Base-by-base conservation (phyloP, 2,797 vertebrate genomes). In the Carduelis carduelis region DNA sequence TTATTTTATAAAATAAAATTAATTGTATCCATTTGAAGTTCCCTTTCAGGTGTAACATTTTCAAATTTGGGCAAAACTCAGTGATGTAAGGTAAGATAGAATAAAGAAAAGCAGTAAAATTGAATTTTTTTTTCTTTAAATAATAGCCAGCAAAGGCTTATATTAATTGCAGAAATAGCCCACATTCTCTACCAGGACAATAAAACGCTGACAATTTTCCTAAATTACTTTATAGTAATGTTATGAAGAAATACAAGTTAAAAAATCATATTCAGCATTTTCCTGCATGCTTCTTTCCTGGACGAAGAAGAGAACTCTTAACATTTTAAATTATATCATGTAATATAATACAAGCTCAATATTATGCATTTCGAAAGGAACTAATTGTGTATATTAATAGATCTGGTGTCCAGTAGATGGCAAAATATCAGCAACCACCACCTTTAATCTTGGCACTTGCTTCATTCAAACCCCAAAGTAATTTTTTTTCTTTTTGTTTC, bases 231-330 rank as follows among this genome's bases (percentile, higher is more conserved):
- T n/a, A 30, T 24, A 74, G 26, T 28, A 57, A 75, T 26, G 37
- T 52, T 52, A 80, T 22, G 56, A 89, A 88, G 84, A 43, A 82
- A 32, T 43, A 47, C 6, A 78, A 83, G 55, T 70, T 7, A 79
- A 90, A 82, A 80, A 81, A 64, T 6, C 69, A 2, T 17, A 93
- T 43, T 95, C 83, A 96, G 93, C 81, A 79, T 87, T 93, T 94
- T 94, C 46, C 55, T 46, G 32, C 28, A 32, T 34, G 43, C 46
- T 87, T 61, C 60, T 79, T 82, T 63, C 69, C 55, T 66, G 69
- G 72, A 69, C 20, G 39, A 39, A 88, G 28, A 93, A 79, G 59
- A 57, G 15, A 59, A 61, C 41, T 76, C 60, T 60, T 34, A 80
- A 69, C 60, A 46, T 43, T 75, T 90, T 90, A 37, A 84, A 90